Evolutionary conservation across 2,888 invertebrate species (phyloP), one percentile per base, ranked within the genome.

Genomic region (Synanthedon formicaeformis): DNA sequence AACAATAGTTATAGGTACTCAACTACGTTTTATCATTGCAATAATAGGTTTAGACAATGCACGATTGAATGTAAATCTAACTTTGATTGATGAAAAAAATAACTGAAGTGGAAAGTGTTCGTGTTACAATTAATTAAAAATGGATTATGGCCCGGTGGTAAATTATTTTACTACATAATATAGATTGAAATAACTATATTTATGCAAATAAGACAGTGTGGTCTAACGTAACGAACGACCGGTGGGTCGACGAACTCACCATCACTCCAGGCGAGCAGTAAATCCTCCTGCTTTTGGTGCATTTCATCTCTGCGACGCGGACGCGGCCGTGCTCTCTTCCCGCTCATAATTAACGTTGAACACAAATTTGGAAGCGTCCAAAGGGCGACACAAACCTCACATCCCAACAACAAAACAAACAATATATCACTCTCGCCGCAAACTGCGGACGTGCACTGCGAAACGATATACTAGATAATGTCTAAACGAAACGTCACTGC

Each of bases 231-330:
- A 34, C 34, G 34, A 34, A 34, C 8, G 34, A 34, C 34, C 10
- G 10, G 34, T 34, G 34, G 34, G 34, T 34, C 14, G 45, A 14
- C 45, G 40, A 54, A 71, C 86, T 86, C 71, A 86, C 86, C 87
- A 65, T 84, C 73, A 55, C 73, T 81, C 86, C 87, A 87, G 57
- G 79, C 73, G 52, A 79, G 71, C 52, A 86, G 75, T 62, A 86
- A 66, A 60, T 86, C 85, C 69, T 83, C 83, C 45, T 71, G 73
- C 58, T 76, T 80, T 56, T 83, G 82, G 57, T 74, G 74, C 59
- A 77, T 66, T 55, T 80, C 83, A 71, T 83, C 80, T 54, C 81
- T 79, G 55, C 81, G 75, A 52, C 79, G 75, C 58, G 83, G 81
- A 59, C 82, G 75, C 61, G 79, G 73, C 63, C 81, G 74, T 55